Base-by-base conservation (phyloP, 2,888 invertebrate species). In the Fissipunctia ypsillon region DNA sequence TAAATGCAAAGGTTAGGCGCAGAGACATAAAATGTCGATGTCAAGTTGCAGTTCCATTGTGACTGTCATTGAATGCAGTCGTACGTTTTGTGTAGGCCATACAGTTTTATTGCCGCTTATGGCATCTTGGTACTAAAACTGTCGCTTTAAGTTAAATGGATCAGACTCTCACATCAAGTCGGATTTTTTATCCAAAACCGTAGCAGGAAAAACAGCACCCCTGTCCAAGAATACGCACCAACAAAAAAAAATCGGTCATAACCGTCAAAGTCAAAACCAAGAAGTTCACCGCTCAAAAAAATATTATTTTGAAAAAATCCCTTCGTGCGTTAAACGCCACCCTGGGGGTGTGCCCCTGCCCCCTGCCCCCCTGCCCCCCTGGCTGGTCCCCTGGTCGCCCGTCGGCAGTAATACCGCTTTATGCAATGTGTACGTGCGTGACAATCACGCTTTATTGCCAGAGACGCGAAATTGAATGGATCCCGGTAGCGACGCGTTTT, bases 371-470 rank as follows among this genome's bases (percentile, higher is more conserved):
- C 76, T 59, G 28, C 63, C 57, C 69, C 69, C 50, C 10, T 0
- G 56, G 48, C 73, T 45, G 63, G 65, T 25, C 65, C 73, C 70
- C 73, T 67, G 76, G 73, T 68, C 50, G 48, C 77, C 83, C 83
- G 75, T 72, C 76, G 73, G 77, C 86, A 73, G 87, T 92, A 92
- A 91, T 92, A 88, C 90, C 91, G 89, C 91, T 92, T 92, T 92
- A 93, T 93, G 94, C 94, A 91, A 91, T 88, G 91, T 92, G 93
- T 95, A 95, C 96, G 96, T 96, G 96, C 96, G 96, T 96, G 95
- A 94, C 95, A 94, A 94, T 95, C 95, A 91, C 94, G 92, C 94
- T 94, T 94, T 94, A 95, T 94, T 92, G 94, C 91, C 77, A 85
- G 88, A 90, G 92, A 93, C 91, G 92, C 90, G 89, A 92, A 94